phyloP scores from a whole-genome alignment of 2,888 invertebrate species.

The Octodonta nipae region DNA sequence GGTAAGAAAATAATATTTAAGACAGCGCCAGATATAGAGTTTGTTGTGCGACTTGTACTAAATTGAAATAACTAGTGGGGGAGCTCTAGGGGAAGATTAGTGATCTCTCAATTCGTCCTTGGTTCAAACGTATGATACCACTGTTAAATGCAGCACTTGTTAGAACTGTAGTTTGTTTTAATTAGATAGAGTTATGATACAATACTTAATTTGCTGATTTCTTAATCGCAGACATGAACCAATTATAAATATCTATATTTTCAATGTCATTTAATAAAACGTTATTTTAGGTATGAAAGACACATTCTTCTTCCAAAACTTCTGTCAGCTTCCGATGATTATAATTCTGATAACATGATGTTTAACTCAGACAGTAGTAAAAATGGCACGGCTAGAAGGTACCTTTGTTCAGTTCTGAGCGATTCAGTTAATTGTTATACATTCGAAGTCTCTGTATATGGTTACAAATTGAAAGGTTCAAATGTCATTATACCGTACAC shows the following conservation, averaged over 20 bases:
- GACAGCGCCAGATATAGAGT: no score
- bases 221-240: no score
- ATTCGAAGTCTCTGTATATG: constrained; percentile 79
- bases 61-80: no score
- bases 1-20: constrained; percentile 47
- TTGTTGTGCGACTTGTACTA: no score
- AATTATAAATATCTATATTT: not conserved
- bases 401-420: constrained; percentile 58
- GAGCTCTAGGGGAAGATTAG: no score
- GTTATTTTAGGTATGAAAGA: constrained; percentile 63
- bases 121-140: no score
- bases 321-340: constrained; percentile 77
- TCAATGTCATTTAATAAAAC: not conserved
- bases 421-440: constrained; percentile 79
- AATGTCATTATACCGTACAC: constrained; percentile 72
- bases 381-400: constrained; percentile 76
- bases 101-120: no score
- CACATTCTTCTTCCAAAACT: constrained; percentile 92
- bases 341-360: constrained; percentile 70
- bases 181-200: not conserved
- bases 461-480: constrained; percentile 60
- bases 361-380: constrained; percentile 83
- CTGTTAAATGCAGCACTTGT: not conserved
- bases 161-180: no score
- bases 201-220: no score